Base-by-base conservation (phyloP, 2,113 vertebrate genomes). In the Neoarius graeffei region DNA sequence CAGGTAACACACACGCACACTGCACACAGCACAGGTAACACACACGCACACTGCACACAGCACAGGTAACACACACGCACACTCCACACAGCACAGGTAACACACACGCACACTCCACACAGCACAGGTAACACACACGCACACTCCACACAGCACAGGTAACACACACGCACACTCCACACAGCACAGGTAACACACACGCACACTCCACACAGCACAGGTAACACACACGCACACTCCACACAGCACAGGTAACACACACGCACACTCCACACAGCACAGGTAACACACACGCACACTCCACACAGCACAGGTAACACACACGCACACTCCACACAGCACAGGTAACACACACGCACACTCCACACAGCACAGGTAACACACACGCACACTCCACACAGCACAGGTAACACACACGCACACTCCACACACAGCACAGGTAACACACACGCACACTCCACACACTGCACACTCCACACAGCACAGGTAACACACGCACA, bases 71-170 rank as follows among this genome's bases (percentile, higher is more conserved):
- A n/a, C n/a, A n/a, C n/a, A n/a, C n/a, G n/a, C n/a, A n/a, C n/a
- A n/a, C 5, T 9, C 5, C 52, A 69, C 66, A 19, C 69, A 73
- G 30, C 30, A 35, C 30, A 35, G 30, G n/a, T n/a, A n/a, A n/a
- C n/a, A n/a, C n/a, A n/a, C n/a, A n/a, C n/a, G n/a, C n/a, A n/a
- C n/a, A n/a, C n/a, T n/a, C n/a, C n/a, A n/a, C n/a, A 35, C 30
- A 35, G 30, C 30, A 35, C 30, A 35, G 30, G 30, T 35, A 35
- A 35, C 30, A 35, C 94, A 96, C 90, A 97, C 95, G 94, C 94
- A 67, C 76, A 96, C 88, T 95, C 94, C n/a, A 94, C 95, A 82
- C 96, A 95, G 0, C 95, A 96, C 50, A 96, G 97, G 96, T 97
- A 91, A 57, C 77, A 81, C 77, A 59, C 50, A 25, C 48, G n/a